Percentiles rank a stretch among this genome's conserved stretches.
phyloP scores from a whole-genome alignment of 2,888 invertebrate species.

The Harpagoxenus sublaevis region DNA sequence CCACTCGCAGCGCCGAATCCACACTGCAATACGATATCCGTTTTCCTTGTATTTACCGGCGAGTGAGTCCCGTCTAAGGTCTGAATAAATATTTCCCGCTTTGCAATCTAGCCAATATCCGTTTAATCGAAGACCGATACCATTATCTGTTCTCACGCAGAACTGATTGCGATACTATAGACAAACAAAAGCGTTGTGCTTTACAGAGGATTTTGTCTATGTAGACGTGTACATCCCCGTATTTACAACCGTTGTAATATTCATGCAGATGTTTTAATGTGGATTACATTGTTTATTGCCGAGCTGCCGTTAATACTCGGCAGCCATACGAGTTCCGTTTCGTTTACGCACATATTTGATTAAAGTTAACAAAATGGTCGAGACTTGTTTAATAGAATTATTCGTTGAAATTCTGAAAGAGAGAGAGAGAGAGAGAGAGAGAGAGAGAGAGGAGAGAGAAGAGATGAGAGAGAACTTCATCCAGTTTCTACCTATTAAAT shows the following conservation, averaged over 20 bases:
- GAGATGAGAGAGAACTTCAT: neutral
- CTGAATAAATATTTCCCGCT: conserved; percentile 43
- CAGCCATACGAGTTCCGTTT: neutral
- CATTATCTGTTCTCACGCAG: conserved; percentile 20
- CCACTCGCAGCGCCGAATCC: conserved; percentile 24
- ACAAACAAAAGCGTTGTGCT: conserved; percentile 11
- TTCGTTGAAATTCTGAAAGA: neutral
- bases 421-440: neutral
- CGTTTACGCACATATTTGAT: conserved; percentile 19
- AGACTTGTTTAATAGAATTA: conserved; percentile 28
- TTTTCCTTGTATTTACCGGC: conserved; percentile 49
- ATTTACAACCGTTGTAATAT: conserved; percentile 12
- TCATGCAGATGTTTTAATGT: conserved; percentile 30
- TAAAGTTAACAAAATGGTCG: conserved; percentile 17
- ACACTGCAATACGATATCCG: neutral
- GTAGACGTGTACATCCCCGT: neutral
- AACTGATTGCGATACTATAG: conserved; percentile 21
- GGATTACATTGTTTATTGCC: conserved; percentile 24
- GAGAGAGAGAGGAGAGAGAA: neutral
- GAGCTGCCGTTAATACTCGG: neutral
- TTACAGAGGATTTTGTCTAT: conserved; percentile 16
- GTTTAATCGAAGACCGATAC: conserved; percentile 33
- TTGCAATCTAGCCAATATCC: conserved; percentile 31
- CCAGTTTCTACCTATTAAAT: conserved; percentile 7
- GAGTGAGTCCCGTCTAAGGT: conserved; percentile 19